phyloP scores from a whole-genome alignment of 2,113 vertebrate genomes.

The Ibidorhyncha struthersii region DNA sequence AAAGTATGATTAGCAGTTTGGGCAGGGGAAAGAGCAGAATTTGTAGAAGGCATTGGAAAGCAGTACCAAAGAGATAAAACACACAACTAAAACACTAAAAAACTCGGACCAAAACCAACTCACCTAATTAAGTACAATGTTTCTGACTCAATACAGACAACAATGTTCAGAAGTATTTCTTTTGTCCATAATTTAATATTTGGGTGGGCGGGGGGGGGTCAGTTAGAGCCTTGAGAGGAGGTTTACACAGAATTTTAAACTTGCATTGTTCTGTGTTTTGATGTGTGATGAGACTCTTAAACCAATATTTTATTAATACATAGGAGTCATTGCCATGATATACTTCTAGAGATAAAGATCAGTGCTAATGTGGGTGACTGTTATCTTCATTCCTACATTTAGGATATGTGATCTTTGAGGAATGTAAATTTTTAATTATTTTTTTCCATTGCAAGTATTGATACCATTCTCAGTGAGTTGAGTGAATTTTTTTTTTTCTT shows the following conservation, averaged over 20 bases:
- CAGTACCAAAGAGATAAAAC: background rate
- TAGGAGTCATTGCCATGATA: background rate
- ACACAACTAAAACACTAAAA: background rate
- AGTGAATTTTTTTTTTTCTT: background rate
- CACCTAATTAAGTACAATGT: background rate
- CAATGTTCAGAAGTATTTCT: background rate
- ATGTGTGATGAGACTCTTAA: background rate
- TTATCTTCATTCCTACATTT: background rate
- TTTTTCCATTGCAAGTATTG: background rate
- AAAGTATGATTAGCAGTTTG: background rate
- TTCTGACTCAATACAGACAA: background rate
- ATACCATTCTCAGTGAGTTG: background rate
- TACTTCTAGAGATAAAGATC: background rate
- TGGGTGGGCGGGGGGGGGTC: accelerated
- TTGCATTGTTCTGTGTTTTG: background rate
- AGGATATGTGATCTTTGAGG: background rate
- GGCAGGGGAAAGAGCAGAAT: background rate
- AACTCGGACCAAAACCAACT: background rate
- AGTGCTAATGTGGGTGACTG: background rate
- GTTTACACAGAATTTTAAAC: background rate
- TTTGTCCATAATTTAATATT: background rate
- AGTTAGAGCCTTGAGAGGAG: background rate
- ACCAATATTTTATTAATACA: background rate
- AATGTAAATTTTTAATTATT: background rate
- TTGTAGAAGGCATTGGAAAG: background rate